These are phyloP conservation scores for Odobenus rosmarus DNA, from an alignment of 2,113 vertebrate genomes.

Conservation along the genomic window DNA sequence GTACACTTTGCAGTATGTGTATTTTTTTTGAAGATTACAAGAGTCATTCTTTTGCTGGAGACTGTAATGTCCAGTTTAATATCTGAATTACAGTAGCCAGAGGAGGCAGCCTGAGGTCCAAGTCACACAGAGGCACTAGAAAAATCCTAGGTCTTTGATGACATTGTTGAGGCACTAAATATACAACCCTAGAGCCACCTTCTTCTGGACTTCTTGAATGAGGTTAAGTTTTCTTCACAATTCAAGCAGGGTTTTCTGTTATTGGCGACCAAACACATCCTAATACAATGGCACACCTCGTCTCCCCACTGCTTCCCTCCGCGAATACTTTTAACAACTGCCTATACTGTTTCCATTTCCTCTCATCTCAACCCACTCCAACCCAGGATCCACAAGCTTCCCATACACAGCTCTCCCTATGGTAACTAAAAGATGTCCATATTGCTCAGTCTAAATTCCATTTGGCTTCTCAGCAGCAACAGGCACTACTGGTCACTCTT, in stretches of 20 bases:
- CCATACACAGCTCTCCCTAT: neutral
- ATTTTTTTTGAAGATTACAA: neutral
- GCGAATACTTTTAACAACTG: neutral
- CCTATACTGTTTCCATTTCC: neutral
- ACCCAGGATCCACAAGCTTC: neutral
- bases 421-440: accelerated
- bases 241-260: neutral
- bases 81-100: neutral
- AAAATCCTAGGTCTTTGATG: neutral
- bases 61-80: neutral
- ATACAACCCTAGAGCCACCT: neutral
- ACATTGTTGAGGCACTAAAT: neutral
- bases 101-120: neutral
- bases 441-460: neutral
- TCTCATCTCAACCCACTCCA: neutral
- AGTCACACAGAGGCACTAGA: neutral
- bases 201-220: neutral
- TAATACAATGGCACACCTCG: neutral
- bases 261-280: neutral
- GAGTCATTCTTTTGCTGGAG: neutral
- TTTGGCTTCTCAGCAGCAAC: neutral
- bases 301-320: neutral
- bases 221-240: neutral
- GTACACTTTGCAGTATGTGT: neutral
- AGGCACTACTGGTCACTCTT: neutral